Conservation (phyloP, 1,140 invertebrate genomes). For the Drosophila kurseongensis region DNA sequence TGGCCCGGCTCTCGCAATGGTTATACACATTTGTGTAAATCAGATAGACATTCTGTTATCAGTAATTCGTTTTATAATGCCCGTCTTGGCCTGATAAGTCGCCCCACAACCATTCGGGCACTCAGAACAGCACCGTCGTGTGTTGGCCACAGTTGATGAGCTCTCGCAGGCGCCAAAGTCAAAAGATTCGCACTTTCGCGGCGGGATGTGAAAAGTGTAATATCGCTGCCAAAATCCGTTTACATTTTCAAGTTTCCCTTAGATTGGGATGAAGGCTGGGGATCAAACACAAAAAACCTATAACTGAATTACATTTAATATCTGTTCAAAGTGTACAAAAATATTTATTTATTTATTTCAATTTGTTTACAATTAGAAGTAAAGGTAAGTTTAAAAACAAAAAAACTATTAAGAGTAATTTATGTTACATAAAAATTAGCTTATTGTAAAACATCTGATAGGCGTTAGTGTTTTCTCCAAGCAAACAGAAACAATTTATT, state of each 20-base stretch:
- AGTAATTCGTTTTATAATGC: constrained; percentile 61
- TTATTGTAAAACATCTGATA: no score
- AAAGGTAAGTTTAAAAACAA: no score
- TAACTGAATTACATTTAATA: no score
- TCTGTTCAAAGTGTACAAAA: no score
- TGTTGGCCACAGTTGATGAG: constrained; percentile 66
- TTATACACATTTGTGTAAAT: constrained; percentile 50
- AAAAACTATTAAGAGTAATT: no score
- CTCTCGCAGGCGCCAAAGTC: constrained; percentile 16
- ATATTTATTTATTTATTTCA: no score
- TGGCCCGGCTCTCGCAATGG: constrained; percentile 24
- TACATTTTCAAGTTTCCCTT: constrained; percentile 46
- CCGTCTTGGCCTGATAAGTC: constrained; percentile 66
- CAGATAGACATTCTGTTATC: constrained; percentile 65
- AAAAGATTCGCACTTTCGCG: constrained; percentile 29
- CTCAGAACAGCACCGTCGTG: constrained; percentile 51
- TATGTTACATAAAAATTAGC: no score
- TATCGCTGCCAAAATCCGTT: not conserved
- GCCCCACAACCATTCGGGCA: constrained; percentile 8
- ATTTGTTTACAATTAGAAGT: no score
- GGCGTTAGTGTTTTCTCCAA: no score
- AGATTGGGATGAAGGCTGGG: constrained; percentile 27
- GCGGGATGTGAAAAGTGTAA: constrained; percentile 57
- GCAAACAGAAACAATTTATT: no score
- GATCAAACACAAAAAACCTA: no score